Evolutionary conservation across 53 echinoderm and acorn worm species (phyloP).

Genomic region (Paracentrotus lividus): DNA sequence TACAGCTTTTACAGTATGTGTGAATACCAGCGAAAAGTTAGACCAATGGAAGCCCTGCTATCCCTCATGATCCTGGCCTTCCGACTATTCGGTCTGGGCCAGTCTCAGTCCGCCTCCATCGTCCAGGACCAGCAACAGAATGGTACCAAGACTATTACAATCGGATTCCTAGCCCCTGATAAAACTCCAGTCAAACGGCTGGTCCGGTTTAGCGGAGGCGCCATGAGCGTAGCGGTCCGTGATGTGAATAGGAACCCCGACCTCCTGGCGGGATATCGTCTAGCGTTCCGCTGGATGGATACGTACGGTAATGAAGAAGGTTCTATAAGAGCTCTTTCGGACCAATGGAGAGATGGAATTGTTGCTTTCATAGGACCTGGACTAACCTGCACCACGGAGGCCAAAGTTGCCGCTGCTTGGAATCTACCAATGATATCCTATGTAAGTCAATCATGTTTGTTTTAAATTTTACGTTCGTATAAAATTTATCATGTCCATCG

Average conservation of each 20-base stretch:
- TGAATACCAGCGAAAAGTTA: conserved; percentile 1
- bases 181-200: not conserved
- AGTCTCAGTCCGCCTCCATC: not conserved
- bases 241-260: conserved; percentile 76
- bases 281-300: conserved; percentile 75
- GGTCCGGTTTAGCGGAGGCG: conserved; percentile 67
- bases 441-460: conserved; percentile 78
- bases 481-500: no score
- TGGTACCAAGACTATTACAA: conserved; percentile 21
- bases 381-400: conserved; percentile 85
- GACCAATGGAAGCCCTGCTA: not conserved
- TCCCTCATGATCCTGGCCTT: not conserved
- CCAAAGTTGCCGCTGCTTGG: conserved; percentile 90
- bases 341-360: conserved; percentile 83
- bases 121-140: not conserved
- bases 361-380: conserved; percentile 93
- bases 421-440: conserved; percentile 96
- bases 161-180: conserved; percentile 69
- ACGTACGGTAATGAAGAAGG: conserved; percentile 79
- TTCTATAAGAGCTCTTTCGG: conserved; percentile 75
- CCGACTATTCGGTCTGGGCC: not conserved
- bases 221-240: conserved; percentile 77
- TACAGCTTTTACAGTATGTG: not conserved
- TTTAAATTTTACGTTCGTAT: no score
- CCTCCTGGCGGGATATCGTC: conserved; percentile 78